Evolutionary conservation across 2,888 invertebrate species (phyloP).

Genomic region (Neocrepidodera transversa): DNA sequence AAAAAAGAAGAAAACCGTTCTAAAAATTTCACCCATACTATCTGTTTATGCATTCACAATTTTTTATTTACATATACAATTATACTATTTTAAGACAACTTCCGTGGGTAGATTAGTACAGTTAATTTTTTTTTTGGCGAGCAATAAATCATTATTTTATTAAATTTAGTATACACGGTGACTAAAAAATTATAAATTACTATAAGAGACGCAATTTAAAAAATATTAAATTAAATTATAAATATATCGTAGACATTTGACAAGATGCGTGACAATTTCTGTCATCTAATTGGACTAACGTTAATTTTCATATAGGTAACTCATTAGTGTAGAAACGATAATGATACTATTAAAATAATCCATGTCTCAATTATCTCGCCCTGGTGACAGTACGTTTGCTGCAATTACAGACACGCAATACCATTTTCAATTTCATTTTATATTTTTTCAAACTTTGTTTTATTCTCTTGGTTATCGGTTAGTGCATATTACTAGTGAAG

Average conservation of each 20-base stretch:
- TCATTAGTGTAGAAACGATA: slow-evolving; percentile 35
- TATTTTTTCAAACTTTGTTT: slow-evolving; percentile 18
- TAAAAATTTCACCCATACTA: neutral
- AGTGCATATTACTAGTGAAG: neutral
- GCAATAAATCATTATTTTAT: neutral
- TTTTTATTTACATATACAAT: neutral
- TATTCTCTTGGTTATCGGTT: slow-evolving; percentile 19
- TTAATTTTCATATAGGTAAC: slow-evolving; percentile 30
- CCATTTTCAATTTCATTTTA: slow-evolving; percentile 36
- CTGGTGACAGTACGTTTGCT: slow-evolving; percentile 44
- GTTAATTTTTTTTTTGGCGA: neutral
- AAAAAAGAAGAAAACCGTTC: neutral
- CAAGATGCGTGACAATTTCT: slow-evolving; percentile 22
- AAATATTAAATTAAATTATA: too few species aligned
- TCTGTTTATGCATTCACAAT: neutral
- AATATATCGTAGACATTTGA: too few species aligned
- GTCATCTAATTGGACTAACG: slow-evolving; percentile 21
- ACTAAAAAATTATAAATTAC: too few species aligned
- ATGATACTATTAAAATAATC: slow-evolving; percentile 40
- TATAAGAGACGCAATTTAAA: too few species aligned
- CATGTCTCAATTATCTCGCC: slow-evolving; percentile 39
- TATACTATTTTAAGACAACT: neutral
- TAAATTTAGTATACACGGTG: neutral
- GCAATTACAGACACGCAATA: slow-evolving; percentile 46
- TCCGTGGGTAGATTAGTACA: neutral